These are phyloP conservation scores for Tiphia femorata DNA, from an alignment of 2,888 invertebrate species.

Conservation along the genomic window DNA sequence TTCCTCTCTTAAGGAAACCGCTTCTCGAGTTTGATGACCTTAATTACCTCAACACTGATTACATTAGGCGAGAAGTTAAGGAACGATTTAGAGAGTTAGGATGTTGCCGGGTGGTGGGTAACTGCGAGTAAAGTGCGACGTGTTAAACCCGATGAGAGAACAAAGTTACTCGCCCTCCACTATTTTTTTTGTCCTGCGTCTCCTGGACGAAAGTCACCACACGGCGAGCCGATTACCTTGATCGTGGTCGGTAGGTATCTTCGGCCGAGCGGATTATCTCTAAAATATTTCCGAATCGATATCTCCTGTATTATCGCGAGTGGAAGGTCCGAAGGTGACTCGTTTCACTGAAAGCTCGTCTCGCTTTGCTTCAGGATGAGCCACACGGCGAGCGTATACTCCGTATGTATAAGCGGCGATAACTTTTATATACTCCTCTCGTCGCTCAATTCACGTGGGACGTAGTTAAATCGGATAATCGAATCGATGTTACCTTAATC, in stretches of 20 bases:
- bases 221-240: too few species aligned
- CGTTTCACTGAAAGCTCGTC: too few species aligned
- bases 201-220: neutral
- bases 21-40: constrained; percentile 58
- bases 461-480: neutral
- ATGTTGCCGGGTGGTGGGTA: constrained; percentile 32
- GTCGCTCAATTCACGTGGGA: too few species aligned
- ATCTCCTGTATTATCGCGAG: too few species aligned
- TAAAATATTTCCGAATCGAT: too few species aligned
- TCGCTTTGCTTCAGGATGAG: too few species aligned
- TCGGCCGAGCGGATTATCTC: too few species aligned
- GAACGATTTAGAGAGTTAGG: constrained; percentile 56
- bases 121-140: constrained; percentile 28
- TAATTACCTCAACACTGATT: constrained; percentile 58
- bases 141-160: constrained; percentile 24
- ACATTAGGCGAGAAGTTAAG: constrained; percentile 57
- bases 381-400: too few species aligned
- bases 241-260: too few species aligned
- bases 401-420: too few species aligned
- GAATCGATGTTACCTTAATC: neutral
- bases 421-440: too few species aligned
- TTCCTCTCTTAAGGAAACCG: constrained; percentile 40
- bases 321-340: too few species aligned
- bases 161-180: constrained; percentile 9
- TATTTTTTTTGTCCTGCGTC: constrained; percentile 17